A percentile compares a stretch with the other conserved stretches of the same genome.
Evolutionary conservation across 2,113 vertebrate species (phyloP).

Genomic region (Strigops habroptila): DNA sequence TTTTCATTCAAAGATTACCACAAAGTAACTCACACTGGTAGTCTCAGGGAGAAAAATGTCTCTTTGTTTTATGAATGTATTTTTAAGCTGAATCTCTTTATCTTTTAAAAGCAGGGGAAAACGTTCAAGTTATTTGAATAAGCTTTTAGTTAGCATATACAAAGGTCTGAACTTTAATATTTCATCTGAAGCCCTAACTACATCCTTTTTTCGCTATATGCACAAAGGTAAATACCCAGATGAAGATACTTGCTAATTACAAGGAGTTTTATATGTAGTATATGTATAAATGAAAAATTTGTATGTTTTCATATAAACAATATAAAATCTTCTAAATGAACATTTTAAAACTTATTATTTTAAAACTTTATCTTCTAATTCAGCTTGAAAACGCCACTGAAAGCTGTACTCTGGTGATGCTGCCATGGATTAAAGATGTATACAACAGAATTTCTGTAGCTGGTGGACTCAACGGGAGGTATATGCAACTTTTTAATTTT

Average conservation of each 20-base stretch:
- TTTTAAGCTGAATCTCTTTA: slow-evolving; percentile 63
- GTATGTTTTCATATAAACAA: slow-evolving; percentile 70
- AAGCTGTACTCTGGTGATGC: slow-evolving; percentile 47
- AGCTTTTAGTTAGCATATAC: slow-evolving; percentile 49
- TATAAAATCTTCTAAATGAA: slow-evolving; percentile 60
- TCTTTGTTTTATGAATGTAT: slow-evolving; percentile 72
- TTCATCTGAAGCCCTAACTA: slow-evolving; percentile 45
- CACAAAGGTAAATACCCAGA: slow-evolving; percentile 58
- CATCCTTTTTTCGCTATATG: slow-evolving; percentile 44
- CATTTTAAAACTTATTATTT: slow-evolving; percentile 56
- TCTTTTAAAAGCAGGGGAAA: slow-evolving; percentile 46
- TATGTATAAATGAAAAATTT: slow-evolving; percentile 72
- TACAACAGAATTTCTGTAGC: slow-evolving; percentile 46
- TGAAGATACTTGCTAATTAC: slow-evolving; percentile 47
- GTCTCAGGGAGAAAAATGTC: slow-evolving; percentile 68
- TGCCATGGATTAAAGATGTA: slow-evolving; percentile 19
- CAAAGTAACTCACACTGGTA: slow-evolving; percentile 57
- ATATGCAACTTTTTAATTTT: slow-evolving; percentile 66
- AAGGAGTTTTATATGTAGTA: slow-evolving; percentile 65
- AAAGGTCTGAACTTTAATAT: slow-evolving; percentile 47
- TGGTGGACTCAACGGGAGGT: slow-evolving; percentile 45
- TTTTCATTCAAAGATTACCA: slow-evolving; percentile 69
- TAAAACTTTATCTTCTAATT: slow-evolving; percentile 44
- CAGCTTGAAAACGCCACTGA: slow-evolving; percentile 51
- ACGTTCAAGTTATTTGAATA: slow-evolving; percentile 48